Evolutionary conservation across 2,888 invertebrate genomes (phyloP).

Genomic region (Pantelozetes paolii): DNA sequence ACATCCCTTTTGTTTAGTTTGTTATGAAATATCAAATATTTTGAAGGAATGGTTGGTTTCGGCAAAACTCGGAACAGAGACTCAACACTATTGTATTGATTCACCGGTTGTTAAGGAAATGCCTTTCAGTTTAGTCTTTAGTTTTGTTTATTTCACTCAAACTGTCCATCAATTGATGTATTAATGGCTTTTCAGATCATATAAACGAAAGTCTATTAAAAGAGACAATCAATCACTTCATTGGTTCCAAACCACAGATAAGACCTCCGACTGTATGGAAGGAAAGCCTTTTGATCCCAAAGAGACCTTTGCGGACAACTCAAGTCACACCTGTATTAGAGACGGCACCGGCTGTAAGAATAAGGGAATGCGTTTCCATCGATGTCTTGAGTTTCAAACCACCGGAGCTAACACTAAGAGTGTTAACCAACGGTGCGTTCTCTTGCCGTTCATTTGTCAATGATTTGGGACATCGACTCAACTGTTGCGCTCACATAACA

Average conservation of each 20-base stretch:
- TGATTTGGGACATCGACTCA: slow-evolving; percentile 31
- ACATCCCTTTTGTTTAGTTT: not conserved
- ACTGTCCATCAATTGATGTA: slow-evolving; percentile 8
- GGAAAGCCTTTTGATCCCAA: not conserved
- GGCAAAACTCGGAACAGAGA: slow-evolving; percentile 35
- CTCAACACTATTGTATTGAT: slow-evolving; percentile 6
- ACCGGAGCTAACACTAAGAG: not conserved
- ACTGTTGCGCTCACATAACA: slow-evolving; percentile 26
- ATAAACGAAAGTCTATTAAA: not conserved
- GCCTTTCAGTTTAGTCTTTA: not conserved
- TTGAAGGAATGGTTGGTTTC: slow-evolving; percentile 36
- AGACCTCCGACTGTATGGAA: not conserved
- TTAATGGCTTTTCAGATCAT: not conserved
- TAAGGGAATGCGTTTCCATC: slow-evolving; percentile 29
- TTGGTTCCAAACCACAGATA: not conserved
- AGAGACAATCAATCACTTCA: not conserved
- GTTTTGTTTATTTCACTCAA: not conserved
- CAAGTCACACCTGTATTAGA: not conserved
- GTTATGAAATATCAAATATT: not conserved
- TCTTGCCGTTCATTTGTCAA: slow-evolving; percentile 36
- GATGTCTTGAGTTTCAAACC: slow-evolving; percentile 16
- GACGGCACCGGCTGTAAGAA: slow-evolving; percentile 22
- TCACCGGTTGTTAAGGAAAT: slow-evolving; percentile 25
- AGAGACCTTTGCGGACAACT: not conserved
- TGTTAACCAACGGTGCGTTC: slow-evolving; percentile 31